phyloP scores from a whole-genome alignment of 2,113 vertebrate genomes.

The Callocephalon fimbriatum region DNA sequence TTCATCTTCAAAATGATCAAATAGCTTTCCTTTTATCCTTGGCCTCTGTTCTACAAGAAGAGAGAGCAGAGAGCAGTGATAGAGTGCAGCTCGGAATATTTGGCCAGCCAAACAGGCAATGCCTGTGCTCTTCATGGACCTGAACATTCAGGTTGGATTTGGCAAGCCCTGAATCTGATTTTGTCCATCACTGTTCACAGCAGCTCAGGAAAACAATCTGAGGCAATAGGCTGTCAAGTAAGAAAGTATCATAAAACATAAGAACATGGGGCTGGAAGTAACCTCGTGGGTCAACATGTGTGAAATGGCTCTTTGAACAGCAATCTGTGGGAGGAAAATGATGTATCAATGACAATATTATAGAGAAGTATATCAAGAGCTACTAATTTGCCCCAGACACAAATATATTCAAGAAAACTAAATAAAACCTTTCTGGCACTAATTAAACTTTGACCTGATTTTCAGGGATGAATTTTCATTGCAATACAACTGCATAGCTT shows the following conservation, averaged over 20 bases:
- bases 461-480: slow-evolving; percentile 45
- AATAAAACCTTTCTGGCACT: slow-evolving; percentile 23
- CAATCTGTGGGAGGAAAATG: neutral
- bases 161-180: neutral
- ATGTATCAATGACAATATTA: neutral
- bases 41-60: neutral
- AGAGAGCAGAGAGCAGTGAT: neutral
- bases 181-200: neutral
- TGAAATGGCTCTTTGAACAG: neutral
- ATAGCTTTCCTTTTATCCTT: neutral
- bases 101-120: accelerated
- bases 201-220: neutral
- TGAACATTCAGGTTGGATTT: neutral
- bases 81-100: neutral
- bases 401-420: slow-evolving; percentile 4
- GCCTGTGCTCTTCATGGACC: accelerated
- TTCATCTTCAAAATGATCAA: neutral
- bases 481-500: neutral
- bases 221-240: neutral
- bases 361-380: neutral
- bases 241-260: neutral
- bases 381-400: neutral
- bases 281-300: accelerated
- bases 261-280: neutral
- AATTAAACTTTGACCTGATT: slow-evolving; percentile 42